Conservation (phyloP, 2,797 vertebrate genomes). For the Rhinogobio ventralis region DNA sequence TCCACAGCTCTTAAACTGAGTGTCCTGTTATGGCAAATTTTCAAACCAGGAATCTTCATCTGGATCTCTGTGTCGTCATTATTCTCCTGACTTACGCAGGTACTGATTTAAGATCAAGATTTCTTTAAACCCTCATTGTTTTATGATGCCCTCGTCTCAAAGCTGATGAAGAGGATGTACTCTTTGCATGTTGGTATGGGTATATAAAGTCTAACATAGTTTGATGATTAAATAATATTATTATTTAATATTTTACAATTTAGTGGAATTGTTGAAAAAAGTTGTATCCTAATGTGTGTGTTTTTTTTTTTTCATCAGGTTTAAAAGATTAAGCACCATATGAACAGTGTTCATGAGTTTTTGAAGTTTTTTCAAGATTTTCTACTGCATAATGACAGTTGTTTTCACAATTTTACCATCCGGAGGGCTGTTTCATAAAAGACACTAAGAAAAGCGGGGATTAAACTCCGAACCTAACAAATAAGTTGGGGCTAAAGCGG, state of each 20-base stretch:
- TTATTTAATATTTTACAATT: not conserved
- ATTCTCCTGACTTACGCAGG: constrained; percentile 23
- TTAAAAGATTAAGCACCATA: no score
- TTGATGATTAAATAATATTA: not conserved
- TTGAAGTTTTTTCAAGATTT: no score
- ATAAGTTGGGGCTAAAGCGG: no score
- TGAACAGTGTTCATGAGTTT: no score
- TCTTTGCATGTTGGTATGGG: not conserved
- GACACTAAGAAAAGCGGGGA: no score
- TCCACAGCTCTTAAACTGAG: not conserved
- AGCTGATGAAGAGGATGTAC: not conserved
- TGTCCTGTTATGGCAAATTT: not conserved
- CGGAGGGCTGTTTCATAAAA: no score
- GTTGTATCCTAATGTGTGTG: no score
- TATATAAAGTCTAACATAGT: not conserved
- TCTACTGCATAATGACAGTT: not conserved
- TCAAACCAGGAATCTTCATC: not conserved
- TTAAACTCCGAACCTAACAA: no score
- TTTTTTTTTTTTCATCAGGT: no score
- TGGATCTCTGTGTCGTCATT: not conserved
- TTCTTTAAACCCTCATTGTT: not conserved
- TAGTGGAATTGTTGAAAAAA: not conserved
- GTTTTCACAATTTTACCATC: not conserved
- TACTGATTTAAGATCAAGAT: constrained; percentile 13
- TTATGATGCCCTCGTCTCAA: not conserved